Conservation (phyloP, 2,797 vertebrate genomes). For the Pipistrellus pygmaeus region DNA sequence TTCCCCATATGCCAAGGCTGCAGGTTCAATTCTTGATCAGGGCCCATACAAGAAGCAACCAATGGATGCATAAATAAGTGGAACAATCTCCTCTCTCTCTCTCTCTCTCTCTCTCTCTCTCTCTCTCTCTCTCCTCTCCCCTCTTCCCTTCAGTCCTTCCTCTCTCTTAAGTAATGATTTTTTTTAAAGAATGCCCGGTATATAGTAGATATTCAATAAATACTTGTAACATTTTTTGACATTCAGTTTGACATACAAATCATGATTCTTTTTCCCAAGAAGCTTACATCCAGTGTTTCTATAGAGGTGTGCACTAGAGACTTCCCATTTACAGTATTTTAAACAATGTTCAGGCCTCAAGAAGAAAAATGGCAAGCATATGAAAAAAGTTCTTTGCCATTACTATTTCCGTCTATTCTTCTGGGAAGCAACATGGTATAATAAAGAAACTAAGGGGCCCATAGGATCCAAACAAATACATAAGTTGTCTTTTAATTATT, state of each 20-base stretch:
- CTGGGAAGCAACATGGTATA: neutral
- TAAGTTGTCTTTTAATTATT: neutral
- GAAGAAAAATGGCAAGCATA: neutral
- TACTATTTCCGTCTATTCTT: constrained; percentile 33
- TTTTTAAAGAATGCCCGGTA: neutral
- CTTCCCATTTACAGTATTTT: neutral
- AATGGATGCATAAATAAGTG: neutral
- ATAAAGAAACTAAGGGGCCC: neutral
- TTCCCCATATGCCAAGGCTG: neutral
- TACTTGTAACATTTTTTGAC: constrained; percentile 13
- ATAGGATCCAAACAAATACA: neutral
- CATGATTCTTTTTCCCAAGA: neutral
- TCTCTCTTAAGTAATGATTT: neutral
- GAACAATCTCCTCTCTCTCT: neutral
- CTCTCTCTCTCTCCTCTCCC: neutral
- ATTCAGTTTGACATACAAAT: constrained; percentile 10
- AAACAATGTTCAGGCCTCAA: neutral
- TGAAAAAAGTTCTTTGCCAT: neutral
- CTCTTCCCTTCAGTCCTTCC: too few relatives aligned
- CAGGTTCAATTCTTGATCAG: neutral
- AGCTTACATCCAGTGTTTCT: neutral
- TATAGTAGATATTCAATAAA: constrained; percentile 7
- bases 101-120: too few relatives aligned
- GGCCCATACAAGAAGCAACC: neutral
- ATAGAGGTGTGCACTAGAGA: neutral